Evolutionary conservation across 2,888 invertebrate genomes (phyloP), one percentile per base, ranked within the genome.

Genomic region (Caenorhabditis sp.): DNA sequence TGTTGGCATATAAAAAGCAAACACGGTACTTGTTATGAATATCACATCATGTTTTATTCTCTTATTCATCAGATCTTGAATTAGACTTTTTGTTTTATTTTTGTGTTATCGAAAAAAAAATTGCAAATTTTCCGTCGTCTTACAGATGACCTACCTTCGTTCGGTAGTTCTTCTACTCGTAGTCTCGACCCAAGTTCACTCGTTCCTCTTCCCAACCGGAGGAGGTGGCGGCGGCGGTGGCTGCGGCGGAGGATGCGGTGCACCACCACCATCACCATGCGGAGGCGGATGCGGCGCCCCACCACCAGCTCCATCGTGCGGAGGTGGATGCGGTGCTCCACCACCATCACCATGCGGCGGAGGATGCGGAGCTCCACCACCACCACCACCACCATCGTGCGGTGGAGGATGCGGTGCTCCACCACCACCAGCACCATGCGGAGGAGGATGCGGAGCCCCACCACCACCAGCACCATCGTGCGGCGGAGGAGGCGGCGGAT

Each of bases 71-170:
- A 10, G 10, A 31, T 31, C 31, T 31, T 31, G n/a, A n/a, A n/a
- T n/a, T n/a, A n/a, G n/a, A n/a, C n/a, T n/a, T n/a, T n/a, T n/a
- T n/a, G n/a, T 31, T 31, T 31, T 31, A 31, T 10, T 31, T 31
- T 6, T 10, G 5, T 31, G 31, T 31, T 31, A 31, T 31, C 31
- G 5, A 31, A 31, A 31, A 31, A 6, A 6, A 10, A 31, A 31
- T 31, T 10, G 31, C 10, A 31, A 31, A 31, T 31, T 10, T 31
- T 31, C 31, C 31, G 4, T 31, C 31, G 5, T 53, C 61, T 61
- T 69, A 65, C 69, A 70, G 76, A 73, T 73, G 74, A 67, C 64
- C 62, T 76, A 74, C 76, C 71, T 78, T 60, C 70, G 71, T 61
- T 63, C 72, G 74, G 67, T 72, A 63, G 74, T 71, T 59, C 64